These are phyloP conservation scores for Drosophila sp. DNA, from an alignment of 1,140 invertebrate species.

Conservation along the genomic window DNA sequence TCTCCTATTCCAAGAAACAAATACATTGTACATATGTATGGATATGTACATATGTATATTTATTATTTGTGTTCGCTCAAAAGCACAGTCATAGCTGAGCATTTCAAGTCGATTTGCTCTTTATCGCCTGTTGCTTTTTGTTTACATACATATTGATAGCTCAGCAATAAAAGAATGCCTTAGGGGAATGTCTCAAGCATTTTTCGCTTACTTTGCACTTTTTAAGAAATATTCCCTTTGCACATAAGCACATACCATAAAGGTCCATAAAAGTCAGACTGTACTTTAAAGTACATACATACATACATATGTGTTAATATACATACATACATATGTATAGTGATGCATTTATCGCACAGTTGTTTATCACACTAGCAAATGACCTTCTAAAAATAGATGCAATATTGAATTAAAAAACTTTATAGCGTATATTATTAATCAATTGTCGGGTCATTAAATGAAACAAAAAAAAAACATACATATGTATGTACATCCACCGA, in stretches of 20 bases:
- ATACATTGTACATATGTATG: neutral
- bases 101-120: slow-evolving; percentile 14
- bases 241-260: neutral
- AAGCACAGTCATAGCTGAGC: neutral
- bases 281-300: no score
- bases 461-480: neutral
- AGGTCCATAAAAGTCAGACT: no score
- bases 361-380: slow-evolving; percentile 20
- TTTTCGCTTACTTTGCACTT: slow-evolving; percentile 24
- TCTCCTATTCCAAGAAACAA: neutral
- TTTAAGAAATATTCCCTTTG: slow-evolving; percentile 39
- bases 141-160: slow-evolving; percentile 1
- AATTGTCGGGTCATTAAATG: slow-evolving; percentile 28
- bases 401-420: slow-evolving; percentile 25
- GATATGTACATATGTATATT: neutral
- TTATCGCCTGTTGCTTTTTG: slow-evolving; percentile 39
- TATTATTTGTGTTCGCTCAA: neutral
- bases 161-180: neutral
- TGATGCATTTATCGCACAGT: neutral
- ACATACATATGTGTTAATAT: neutral
- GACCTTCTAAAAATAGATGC: slow-evolving; percentile 39
- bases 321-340: neutral
- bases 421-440: slow-evolving; percentile 45
- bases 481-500: no score
- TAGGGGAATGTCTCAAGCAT: slow-evolving; percentile 18